Evolutionary conservation across 2,888 invertebrate genomes (phyloP).

Genomic region (Augiades crinisus): DNA sequence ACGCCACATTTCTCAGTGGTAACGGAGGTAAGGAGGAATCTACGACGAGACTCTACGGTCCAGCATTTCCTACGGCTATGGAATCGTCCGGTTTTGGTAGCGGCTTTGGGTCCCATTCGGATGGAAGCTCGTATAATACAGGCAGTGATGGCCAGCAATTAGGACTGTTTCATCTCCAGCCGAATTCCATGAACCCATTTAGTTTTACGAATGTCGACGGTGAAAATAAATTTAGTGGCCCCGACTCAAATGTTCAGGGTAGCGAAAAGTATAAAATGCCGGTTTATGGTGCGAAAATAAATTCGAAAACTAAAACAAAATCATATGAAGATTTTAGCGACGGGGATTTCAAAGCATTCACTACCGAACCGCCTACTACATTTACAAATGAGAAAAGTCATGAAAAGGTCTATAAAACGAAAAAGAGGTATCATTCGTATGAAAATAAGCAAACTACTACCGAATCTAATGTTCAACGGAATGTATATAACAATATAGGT

Average conservation of each 20-base stretch:
- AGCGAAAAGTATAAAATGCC: constrained; percentile 48
- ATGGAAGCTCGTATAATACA: constrained; percentile 42
- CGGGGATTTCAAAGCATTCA: constrained; percentile 48
- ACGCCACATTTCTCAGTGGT: constrained; percentile 52
- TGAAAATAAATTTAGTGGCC: constrained; percentile 44
- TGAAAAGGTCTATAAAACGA: constrained; percentile 29
- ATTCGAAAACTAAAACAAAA: constrained; percentile 50
- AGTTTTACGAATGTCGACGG: constrained; percentile 48
- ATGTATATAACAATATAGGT: constrained; percentile 40
- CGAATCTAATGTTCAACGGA: constrained; percentile 47
- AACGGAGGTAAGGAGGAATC: constrained; percentile 49
- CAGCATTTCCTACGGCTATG: constrained; percentile 64
- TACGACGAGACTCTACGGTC: constrained; percentile 59
- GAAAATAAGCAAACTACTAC: constrained; percentile 45
- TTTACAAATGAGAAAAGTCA: constrained; percentile 24
- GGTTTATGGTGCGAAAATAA: constrained; percentile 66
- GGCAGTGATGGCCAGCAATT: constrained; percentile 47
- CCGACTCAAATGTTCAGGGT: constrained; percentile 39
- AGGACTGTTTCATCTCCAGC: constrained; percentile 53
- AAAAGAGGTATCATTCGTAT: constrained; percentile 39
- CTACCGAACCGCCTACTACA: constrained; percentile 38
- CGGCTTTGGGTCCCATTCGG: constrained; percentile 47
- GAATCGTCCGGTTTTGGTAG: constrained; percentile 53
- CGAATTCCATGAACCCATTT: constrained; percentile 49
- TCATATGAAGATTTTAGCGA: constrained; percentile 44